A percentile compares a stretch with the other conserved stretches of the same genome.
Evolutionary conservation across 35 echinoderm and acorn worm genomes (phyloP).

Genomic region (Lytechinus variegatus): DNA sequence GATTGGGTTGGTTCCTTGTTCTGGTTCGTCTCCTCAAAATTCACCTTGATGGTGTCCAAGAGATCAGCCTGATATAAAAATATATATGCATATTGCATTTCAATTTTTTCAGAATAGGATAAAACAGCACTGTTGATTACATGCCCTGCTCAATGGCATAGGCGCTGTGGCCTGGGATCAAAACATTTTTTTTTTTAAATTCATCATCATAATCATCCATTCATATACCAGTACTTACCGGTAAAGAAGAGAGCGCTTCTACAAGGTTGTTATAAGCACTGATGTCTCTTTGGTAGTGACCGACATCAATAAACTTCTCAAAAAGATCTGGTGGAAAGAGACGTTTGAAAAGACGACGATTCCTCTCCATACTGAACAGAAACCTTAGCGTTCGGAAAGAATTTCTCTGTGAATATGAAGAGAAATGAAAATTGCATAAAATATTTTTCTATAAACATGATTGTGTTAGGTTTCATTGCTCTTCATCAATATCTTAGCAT

Average conservation of each 20-base stretch:
- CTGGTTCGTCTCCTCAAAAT: conserved; percentile 94
- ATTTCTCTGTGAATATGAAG: conserved; percentile 76
- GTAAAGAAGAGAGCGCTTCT: conserved; percentile 69
- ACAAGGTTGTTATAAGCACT: conserved; percentile 69
- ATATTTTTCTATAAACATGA: no score
- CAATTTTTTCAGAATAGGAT: no score
- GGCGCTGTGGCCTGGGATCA: no score
- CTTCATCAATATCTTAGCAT: no score
- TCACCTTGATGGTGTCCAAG: conserved; percentile 76
- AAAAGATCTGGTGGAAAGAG: conserved; percentile 91
- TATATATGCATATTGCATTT: neutral
- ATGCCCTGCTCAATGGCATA: no score
- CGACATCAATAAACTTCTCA: conserved; percentile 93
- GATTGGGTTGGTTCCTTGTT: conserved; percentile 90
- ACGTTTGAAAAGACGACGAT: conserved; percentile 87
- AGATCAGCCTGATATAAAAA: conserved; percentile 59
- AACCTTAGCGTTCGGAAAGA: conserved; percentile 90
- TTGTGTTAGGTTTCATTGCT: no score
- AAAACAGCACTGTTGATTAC: no score
- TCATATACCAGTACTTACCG: conserved; percentile 65
- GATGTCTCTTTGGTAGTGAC: conserved; percentile 96
- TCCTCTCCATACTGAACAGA: conserved; percentile 98
- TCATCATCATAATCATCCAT: no score
- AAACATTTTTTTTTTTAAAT: no score
- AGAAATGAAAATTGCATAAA: no score